Conservation (phyloP, 2,797 vertebrate species). For the Rhodeus uyekii region DNA sequence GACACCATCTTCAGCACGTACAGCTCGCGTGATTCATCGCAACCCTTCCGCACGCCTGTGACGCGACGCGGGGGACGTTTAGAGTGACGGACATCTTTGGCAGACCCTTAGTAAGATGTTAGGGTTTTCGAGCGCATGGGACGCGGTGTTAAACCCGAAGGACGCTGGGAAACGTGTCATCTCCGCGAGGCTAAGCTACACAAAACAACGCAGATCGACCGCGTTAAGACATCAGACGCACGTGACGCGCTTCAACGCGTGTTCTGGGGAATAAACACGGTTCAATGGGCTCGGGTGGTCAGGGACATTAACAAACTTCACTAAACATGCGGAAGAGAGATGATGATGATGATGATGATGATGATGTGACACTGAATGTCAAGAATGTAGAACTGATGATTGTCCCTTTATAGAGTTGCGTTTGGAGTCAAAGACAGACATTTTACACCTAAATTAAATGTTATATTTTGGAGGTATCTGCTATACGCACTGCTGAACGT, state of each 20-base stretch:
- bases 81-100: too few relatives aligned
- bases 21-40: background rate
- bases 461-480: background rate
- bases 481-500: background rate
- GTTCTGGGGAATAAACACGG: background rate
- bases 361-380: conserved; percentile 46
- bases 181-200: conserved; percentile 44
- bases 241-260: background rate
- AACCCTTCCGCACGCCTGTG: background rate
- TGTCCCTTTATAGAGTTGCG: background rate
- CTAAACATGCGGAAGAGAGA: conserved; percentile 42
- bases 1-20: conserved; percentile 30
- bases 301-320: too few relatives aligned
- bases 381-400: conserved; percentile 16
- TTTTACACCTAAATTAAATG: background rate
- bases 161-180: background rate
- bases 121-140: background rate
- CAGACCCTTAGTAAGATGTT: background rate
- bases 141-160: background rate
- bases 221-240: conserved; percentile 31
- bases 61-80: background rate
- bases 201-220: conserved; percentile 28
- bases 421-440: background rate
- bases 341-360: conserved; percentile 33
- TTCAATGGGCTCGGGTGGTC: background rate